Evolutionary conservation across 2,888 invertebrate species (phyloP), one percentile per base, ranked within the genome.

Genomic region (Tubulanus polymorphus): DNA sequence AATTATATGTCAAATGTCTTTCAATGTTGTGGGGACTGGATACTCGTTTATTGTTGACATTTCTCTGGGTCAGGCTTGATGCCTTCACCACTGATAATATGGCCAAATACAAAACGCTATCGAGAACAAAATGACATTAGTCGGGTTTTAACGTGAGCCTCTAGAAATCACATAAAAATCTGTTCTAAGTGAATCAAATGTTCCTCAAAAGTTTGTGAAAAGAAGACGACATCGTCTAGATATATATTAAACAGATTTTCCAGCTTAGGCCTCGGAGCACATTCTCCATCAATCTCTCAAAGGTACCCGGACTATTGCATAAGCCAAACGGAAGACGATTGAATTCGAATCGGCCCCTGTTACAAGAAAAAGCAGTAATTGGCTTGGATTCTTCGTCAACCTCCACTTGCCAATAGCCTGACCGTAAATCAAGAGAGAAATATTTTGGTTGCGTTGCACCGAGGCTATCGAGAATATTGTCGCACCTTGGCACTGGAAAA

Each of bases 401-500:
- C 27, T 45, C 32, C 3, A 54, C n/a, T 29, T 61, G 57, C 52
- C 50, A 59, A 37, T 63, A 63, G 5, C 56, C 59, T 35, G 37
- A 32, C 30, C 54, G 51, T 2, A 59, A 46, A 32, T 57, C 57
- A 8, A 59, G 26, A 6, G 55, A 51, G 1, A 37, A 45, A 27
- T 57, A 46, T 10, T 18, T 50, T 6, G 27, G 3, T 37, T 37
- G 51, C 1, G 48, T 57, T 12, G 27, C 30, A n/a, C n/a, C n/a
- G 2, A 57, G 12, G 3, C 56, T 41, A 37, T 61, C 56, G n/a
- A 61, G 2, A 28, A 56, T 56, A 1, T 25, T 25, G 18, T 30
- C 28, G 12, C 58, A 37, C 3, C 30, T 41, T 5, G 55, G 56
- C 23, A 61, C 28, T 2, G 54, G 58, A 28, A 55, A 61, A 1